Conservation (phyloP, 2,113 vertebrate genomes). For the Varanus salvator region DNA sequence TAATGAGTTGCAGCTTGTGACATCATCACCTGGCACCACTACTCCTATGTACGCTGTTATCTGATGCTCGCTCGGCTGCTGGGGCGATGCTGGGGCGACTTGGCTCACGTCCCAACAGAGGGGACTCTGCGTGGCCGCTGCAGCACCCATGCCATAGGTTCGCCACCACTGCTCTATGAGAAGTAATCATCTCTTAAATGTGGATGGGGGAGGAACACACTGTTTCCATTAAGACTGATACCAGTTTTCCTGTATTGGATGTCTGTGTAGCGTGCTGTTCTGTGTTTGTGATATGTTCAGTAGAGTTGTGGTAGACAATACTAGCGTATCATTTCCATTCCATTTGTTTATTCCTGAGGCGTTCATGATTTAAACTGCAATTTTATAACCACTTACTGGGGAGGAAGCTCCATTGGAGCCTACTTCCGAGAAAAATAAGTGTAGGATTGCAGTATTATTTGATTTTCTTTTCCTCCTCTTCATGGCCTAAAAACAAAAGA, state of each 20-base stretch:
- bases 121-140: too few relatives aligned
- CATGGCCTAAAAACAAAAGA: too few relatives aligned
- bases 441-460: slow-evolving; percentile 7
- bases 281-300: slow-evolving; percentile 13
- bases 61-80: too few relatives aligned
- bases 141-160: too few relatives aligned
- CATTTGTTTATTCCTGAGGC: slow-evolving; percentile 2
- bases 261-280: not conserved
- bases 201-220: not conserved
- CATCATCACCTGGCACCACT: too few relatives aligned
- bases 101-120: too few relatives aligned
- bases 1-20: too few relatives aligned
- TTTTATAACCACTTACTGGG: not conserved
- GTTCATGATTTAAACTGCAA: not conserved
- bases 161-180: not conserved
- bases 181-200: not conserved
- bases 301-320: slow-evolving; percentile 13
- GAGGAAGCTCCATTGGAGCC: not conserved
- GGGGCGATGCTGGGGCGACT: too few relatives aligned
- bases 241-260: not conserved
- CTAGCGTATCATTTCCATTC: accelerated
- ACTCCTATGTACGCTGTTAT: too few relatives aligned
- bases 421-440: not conserved
- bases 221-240: not conserved
- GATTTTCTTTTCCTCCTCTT: not conserved